These are phyloP conservation scores for Aphelinus atriplicis DNA, from an alignment of 1,140 invertebrate genomes.

Conservation along the genomic window DNA sequence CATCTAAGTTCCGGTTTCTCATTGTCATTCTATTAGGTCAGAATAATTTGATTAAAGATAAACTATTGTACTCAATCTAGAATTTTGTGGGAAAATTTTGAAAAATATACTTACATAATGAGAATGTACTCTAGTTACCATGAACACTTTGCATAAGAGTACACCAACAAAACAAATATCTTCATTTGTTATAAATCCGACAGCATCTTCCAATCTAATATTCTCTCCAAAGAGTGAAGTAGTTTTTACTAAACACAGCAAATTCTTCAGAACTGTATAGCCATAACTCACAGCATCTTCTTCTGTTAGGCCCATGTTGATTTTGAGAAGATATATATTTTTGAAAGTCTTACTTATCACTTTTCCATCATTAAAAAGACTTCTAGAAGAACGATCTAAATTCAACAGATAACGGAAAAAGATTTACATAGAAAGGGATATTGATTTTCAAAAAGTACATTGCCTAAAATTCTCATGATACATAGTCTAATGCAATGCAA, in stretches of 20 bases:
- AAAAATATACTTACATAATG: slow-evolving; percentile 15
- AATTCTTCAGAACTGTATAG: slow-evolving; percentile 2
- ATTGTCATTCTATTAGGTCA: slow-evolving; percentile 18
- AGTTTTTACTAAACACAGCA: slow-evolving; percentile 25
- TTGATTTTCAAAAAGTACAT: too few species aligned
- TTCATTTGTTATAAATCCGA: slow-evolving; percentile 16
- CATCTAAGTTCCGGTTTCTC: neutral
- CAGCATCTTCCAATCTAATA: neutral
- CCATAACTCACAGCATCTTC: neutral
- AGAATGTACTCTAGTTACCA: slow-evolving; percentile 4
- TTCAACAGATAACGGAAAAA: neutral
- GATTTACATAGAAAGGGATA: too few species aligned
- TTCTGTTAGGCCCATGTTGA: neutral
- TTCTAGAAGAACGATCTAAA: neutral
- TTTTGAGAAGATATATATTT: neutral
- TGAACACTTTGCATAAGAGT: slow-evolving; percentile 15
- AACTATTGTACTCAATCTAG: neutral
- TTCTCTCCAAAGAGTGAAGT: slow-evolving; percentile 17
- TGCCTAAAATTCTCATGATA: too few species aligned
- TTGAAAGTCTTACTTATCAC: neutral
- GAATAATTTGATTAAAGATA: neutral
- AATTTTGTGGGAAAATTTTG: neutral
- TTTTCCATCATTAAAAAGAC: neutral
- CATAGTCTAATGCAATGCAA: too few species aligned
- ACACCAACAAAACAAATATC: slow-evolving; percentile 30